Conservation (phyloP, 2,888 invertebrate species). For the Nomada ruficornis region DNA sequence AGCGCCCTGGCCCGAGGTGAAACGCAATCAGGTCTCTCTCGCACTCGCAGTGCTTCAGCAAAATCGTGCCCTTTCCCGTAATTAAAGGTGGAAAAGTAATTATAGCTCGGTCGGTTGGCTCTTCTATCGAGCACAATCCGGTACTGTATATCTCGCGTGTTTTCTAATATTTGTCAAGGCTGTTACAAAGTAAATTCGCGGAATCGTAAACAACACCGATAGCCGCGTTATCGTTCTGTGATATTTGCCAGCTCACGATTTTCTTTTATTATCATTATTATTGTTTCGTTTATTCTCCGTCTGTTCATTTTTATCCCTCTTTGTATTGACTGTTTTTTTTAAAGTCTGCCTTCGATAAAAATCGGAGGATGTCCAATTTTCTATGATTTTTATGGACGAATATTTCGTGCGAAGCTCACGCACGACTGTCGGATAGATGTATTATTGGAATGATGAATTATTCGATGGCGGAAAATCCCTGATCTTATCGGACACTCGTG, state of each 20-base stretch:
- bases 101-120: neutral
- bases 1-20: slow-evolving; percentile 22
- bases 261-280: slow-evolving; percentile 10
- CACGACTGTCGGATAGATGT: neutral
- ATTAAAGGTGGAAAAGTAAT: slow-evolving; percentile 50
- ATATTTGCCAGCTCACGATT: neutral
- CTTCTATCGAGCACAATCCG: neutral
- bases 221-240: slow-evolving; percentile 34
- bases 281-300: neutral
- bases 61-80: slow-evolving; percentile 39
- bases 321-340: neutral
- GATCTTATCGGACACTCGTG: slow-evolving; percentile 28
- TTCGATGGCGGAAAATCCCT: slow-evolving; percentile 40
- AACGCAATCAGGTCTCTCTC: slow-evolving; percentile 34
- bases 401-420: neutral
- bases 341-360: neutral
- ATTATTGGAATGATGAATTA: slow-evolving; percentile 13
- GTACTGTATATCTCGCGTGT: slow-evolving; percentile 8
- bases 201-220: slow-evolving; percentile 46
- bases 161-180: slow-evolving; percentile 44
- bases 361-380: neutral
- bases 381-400: neutral
- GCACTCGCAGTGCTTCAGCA: neutral
- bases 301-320: neutral
- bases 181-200: slow-evolving; percentile 43